A percentile compares a stretch with the other conserved stretches of the same genome.
Conservation (phyloP, 2,888 invertebrate species). For the Proisotoma minuta region DNA sequence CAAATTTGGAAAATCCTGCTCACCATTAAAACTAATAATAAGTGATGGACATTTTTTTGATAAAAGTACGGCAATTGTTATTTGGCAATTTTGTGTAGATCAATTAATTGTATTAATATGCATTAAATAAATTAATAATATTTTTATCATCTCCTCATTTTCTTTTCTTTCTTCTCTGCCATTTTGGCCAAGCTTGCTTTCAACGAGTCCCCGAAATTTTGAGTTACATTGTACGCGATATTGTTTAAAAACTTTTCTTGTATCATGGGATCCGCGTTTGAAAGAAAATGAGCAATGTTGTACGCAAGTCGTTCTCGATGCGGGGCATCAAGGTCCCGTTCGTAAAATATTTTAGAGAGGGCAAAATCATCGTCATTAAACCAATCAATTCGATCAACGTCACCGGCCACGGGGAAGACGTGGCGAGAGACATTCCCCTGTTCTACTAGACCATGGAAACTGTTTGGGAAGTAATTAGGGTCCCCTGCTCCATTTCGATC, state of each 20-base stretch:
- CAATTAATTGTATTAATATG: too few species aligned
- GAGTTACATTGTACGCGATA: slow-evolving; percentile 10
- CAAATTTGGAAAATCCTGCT: too few species aligned
- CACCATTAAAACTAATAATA: too few species aligned
- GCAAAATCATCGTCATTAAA: slow-evolving; percentile 85
- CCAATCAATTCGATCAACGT: slow-evolving; percentile 70
- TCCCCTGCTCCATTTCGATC: slow-evolving; percentile 76
- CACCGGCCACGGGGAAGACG: slow-evolving; percentile 63
- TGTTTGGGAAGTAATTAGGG: slow-evolving; percentile 96
- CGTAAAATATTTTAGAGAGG: slow-evolving; percentile 76
- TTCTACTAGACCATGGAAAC: slow-evolving; percentile 79
- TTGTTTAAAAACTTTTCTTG: slow-evolving; percentile 10
- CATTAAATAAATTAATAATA: too few species aligned
- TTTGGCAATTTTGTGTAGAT: too few species aligned
- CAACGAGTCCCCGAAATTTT: slow-evolving; percentile 10
- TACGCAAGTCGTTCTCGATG: slow-evolving; percentile 58
- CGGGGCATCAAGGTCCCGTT: slow-evolving; percentile 71
- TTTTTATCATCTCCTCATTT: too few species aligned
- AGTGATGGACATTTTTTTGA: too few species aligned
- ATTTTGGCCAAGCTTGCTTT: slow-evolving; percentile 3
- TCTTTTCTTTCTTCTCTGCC: background rate
- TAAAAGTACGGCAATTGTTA: too few species aligned
- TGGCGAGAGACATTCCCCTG: slow-evolving; percentile 62
- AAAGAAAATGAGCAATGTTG: slow-evolving; percentile 12
- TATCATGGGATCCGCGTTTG: slow-evolving; percentile 6